A percentile compares a stretch with the other conserved stretches of the same genome.
Evolutionary conservation across 2,797 vertebrate species (phyloP).

Genomic region (Coluber constrictor): DNA sequence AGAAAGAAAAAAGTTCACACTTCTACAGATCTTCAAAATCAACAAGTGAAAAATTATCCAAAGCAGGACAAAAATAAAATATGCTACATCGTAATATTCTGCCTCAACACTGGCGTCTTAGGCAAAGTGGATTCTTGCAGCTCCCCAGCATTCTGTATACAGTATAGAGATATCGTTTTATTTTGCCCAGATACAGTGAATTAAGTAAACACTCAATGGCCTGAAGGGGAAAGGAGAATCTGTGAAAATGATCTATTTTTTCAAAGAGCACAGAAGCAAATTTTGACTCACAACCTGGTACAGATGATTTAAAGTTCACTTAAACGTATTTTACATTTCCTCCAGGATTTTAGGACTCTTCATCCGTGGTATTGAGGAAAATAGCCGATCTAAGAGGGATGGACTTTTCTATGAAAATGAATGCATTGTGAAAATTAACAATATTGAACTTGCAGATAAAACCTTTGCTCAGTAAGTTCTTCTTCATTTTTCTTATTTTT

Average conservation of each 20-base stretch:
- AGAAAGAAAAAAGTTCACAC: not conserved
- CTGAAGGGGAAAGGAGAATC: not conserved
- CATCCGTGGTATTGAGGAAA: slow-evolving; percentile 90
- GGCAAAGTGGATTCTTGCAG: not conserved
- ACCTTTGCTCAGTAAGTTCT: slow-evolving; percentile 91
- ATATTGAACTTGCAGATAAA: slow-evolving; percentile 86
- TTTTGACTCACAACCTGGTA: not conserved
- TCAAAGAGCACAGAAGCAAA: not conserved
- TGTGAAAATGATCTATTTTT: not conserved
- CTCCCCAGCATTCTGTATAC: not conserved
- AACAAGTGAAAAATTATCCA: not conserved
- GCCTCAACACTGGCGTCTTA: not conserved
- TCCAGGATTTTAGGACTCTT: slow-evolving; percentile 86
- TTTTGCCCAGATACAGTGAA: not conserved
- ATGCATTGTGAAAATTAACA: slow-evolving; percentile 94
- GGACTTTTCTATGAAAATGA: slow-evolving; percentile 90
- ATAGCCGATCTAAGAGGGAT: slow-evolving; percentile 87
- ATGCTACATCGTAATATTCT: not conserved
- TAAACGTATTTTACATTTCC: slow-evolving; percentile 18
- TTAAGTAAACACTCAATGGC: not conserved
- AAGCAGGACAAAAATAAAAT: not conserved
- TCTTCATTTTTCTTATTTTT: slow-evolving; percentile 7
- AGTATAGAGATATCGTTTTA: not conserved
- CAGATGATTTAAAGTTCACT: slow-evolving; percentile 3
- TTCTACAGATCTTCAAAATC: not conserved